phyloP scores from a whole-genome alignment of 30 jellyfish, hydroid and myxozoan species.

The Cassiopea andromeda region DNA sequence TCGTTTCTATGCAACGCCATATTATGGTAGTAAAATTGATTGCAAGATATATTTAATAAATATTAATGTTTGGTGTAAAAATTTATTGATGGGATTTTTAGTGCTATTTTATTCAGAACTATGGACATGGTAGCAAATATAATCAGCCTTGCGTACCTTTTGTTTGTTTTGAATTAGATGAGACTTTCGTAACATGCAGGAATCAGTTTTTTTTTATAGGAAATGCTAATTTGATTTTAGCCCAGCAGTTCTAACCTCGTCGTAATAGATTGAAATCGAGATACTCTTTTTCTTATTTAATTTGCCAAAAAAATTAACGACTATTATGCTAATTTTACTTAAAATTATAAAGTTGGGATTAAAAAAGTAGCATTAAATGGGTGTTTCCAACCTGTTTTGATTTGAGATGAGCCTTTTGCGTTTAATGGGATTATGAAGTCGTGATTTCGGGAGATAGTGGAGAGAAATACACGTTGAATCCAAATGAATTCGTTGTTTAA shows the following conservation, averaged over 20 bases:
- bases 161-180: no score
- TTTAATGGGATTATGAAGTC: conserved; percentile 7
- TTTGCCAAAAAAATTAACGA: not conserved
- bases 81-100: not conserved
- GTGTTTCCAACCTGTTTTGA: conserved; percentile 1
- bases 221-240: not conserved
- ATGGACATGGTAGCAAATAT: no score
- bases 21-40: no score
- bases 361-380: not conserved
- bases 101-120: no score
- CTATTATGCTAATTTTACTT: conserved; percentile 9
- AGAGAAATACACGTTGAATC: not conserved
- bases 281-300: not conserved
- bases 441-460: not conserved
- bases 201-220: no score
- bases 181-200: no score
- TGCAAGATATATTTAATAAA: no score
- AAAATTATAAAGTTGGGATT: conserved; percentile 13
- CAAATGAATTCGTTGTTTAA: not conserved
- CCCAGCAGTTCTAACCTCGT: not conserved
- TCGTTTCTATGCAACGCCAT: no score
- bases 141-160: no score
- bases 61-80: not conserved
- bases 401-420: conserved; percentile 19
- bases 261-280: not conserved